Base-by-base conservation (phyloP, 2,113 vertebrate genomes). In the Corydoras sp. region DNA sequence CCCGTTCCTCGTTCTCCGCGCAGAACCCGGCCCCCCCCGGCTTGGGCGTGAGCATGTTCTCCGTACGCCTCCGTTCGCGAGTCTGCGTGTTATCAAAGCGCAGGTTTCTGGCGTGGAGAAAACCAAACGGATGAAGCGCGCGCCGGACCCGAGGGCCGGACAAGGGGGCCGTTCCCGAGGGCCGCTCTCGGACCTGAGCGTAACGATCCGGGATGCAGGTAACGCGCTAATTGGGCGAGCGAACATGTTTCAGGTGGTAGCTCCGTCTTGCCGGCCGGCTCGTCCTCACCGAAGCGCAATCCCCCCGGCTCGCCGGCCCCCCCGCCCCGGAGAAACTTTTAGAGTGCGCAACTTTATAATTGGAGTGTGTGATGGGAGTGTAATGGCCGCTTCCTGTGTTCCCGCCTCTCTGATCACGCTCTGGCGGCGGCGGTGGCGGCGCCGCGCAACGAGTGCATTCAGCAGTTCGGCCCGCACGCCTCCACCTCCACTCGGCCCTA, bases 401-500 rank as follows among this genome's bases (percentile, higher is more conserved):
- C 55, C 71, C 32, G 18, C 10, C 53, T 35, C 24, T 43, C 63
- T 58, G 55, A 56, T 72, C 48, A 56, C 35, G 58, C 29, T 60
- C 48, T 9, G 58, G 71, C 54, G 30, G 6, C 13, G 79, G 43
- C 71, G 67, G 71, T 54, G 30, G 6, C 13, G 79, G 43, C 71
- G 67, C 48, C 3, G 30, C 78, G 79, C 76, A 81, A 72, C 65
- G 75, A 56, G 13, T 7, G 14, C n/a, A n/a, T 56, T 56, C 54
- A 56, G 12, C 13, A 56, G 54, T 10, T 14, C 51, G 51, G 51
- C 51, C 51, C 14, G 14, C 54, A n/a, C 54, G 6, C 6, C 54
- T 14, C 13, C 3, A n/a, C 54, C 54, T 56, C 54, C 2, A n/a
- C 54, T 69, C 70, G 72, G 58, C 71, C 79, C 75, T 88, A 86